phyloP scores from a whole-genome alignment of 2,888 invertebrate genomes.

The Chaitophorus viminalis region DNA sequence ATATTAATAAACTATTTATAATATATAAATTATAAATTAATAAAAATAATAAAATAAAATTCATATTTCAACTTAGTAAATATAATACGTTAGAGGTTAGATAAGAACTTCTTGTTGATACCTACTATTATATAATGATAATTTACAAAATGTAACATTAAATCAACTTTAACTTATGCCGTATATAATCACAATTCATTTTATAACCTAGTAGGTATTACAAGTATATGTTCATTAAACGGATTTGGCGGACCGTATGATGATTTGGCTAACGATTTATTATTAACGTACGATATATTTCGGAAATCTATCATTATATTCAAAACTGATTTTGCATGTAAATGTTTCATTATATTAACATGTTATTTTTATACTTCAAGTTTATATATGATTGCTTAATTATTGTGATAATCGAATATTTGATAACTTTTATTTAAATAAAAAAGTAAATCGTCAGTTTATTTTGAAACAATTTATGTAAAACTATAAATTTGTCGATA shows the following conservation, averaged over 20 bases:
- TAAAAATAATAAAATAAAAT: too few relatives aligned
- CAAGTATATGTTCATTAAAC: too few relatives aligned
- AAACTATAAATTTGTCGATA: background rate
- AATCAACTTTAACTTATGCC: background rate
- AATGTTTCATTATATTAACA: background rate
- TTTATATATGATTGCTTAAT: background rate
- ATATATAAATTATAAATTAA: too few relatives aligned
- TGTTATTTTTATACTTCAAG: background rate
- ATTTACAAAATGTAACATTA: background rate
- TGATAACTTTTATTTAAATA: background rate
- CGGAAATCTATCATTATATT: background rate
- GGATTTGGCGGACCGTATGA: too few relatives aligned
- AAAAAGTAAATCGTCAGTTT: too few relatives aligned
- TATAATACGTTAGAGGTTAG: too few relatives aligned
- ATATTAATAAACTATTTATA: background rate
- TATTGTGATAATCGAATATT: background rate
- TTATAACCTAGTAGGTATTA: too few relatives aligned
- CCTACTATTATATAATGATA: background rate
- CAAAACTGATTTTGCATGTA: background rate
- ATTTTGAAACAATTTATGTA: background rate
- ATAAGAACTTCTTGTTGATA: background rate
- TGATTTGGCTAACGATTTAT: too few relatives aligned
- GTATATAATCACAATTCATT: background rate
- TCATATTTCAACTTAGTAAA: too few relatives aligned
- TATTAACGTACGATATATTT: background rate